A percentile compares a stretch with the other conserved stretches of the same genome.
Evolutionary conservation across 2,888 invertebrate genomes (phyloP).

Genomic region (Endomychus coccineus): DNA sequence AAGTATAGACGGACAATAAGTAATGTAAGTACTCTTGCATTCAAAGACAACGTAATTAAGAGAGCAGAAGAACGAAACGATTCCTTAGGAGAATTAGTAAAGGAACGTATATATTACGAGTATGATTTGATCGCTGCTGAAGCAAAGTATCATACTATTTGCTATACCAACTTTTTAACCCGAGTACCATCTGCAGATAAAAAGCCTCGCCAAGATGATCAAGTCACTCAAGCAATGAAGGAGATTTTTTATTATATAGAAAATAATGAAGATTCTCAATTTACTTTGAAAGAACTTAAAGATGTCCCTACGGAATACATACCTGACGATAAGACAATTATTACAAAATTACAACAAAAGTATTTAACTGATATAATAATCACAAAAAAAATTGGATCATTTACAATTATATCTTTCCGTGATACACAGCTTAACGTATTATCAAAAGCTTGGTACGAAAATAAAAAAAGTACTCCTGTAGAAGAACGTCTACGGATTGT

Average conservation of each 20-base stretch:
- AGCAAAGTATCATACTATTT: conserved; percentile 36
- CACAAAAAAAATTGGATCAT: conserved; percentile 23
- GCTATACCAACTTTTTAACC: conserved; percentile 34
- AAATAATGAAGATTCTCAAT: conserved; percentile 33
- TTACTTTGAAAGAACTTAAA: conserved; percentile 34
- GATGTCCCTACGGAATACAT: conserved; percentile 30
- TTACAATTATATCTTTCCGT: conserved; percentile 34
- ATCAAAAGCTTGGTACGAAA: conserved; percentile 16
- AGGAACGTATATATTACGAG: conserved; percentile 20
- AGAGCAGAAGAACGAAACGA: conserved; percentile 35
- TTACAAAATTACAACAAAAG: conserved; percentile 28
- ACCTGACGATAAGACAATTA: conserved; percentile 32
- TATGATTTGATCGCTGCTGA: conserved; percentile 25
- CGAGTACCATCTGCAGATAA: conserved; percentile 27
- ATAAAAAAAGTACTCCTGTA: conserved; percentile 13
- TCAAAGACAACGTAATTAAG: conserved; percentile 35
- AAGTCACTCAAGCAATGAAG: conserved; percentile 36
- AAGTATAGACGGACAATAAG: conserved; percentile 30
- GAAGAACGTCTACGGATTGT: conserved; percentile 28
- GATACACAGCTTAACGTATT: conserved; percentile 29
- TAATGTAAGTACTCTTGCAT: conserved; percentile 32
- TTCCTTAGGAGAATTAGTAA: conserved; percentile 24
- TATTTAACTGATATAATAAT: conserved; percentile 17
- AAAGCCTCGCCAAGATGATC: conserved; percentile 32
- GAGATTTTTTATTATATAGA: conserved; percentile 33